Base-by-base conservation (phyloP, 2,113 vertebrate species). In the Chrysochloris asiatica region DNA sequence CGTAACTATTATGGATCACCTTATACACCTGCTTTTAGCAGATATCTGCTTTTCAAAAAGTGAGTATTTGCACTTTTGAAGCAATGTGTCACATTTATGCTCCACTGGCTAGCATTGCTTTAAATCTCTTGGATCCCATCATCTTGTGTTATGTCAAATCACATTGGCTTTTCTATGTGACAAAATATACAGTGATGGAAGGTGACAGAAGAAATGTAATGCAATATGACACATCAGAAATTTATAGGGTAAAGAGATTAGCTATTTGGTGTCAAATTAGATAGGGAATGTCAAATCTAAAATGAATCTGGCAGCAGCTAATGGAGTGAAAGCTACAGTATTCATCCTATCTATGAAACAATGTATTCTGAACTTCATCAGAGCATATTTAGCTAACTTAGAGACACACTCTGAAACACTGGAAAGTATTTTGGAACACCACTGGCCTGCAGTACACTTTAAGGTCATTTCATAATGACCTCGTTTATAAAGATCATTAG, bases 181-280 rank as follows among this genome's bases (percentile, higher is more conserved):
- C 95, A 97, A 93, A 96, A 95, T 96, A 75, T 77, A 96, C 52
- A n/a, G 76, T 94, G 97, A 98, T 97, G 94, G 94, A 96, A 96
- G 90, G 92, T 95, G 96, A 96, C 96, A 96, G 92, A 95, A 96
- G 90, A 96, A 97, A 94, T 96, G 71, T 97, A 97, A 98, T 97
- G 95, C 77, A 90, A 80, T 97, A 82, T 97, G 97, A 98, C 96
- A 97, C 88, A 92, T 96, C 81, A 95, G 95, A 94, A 97, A 97
- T 92, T 77, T 90, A 97, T 96, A 97, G 78, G 71, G 91, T 96
- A 90, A 91, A 95, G 88, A 92, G 96, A 87, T 89, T 97, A 95
- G 91, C 88, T 96, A 96, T 95, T 91, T 97, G 76, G 45, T 97
- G 97, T 97, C 97, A 97, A 94, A 97, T 97, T 97, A 98, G 93